A percentile compares a stretch with the other conserved stretches of the same genome.
Conservation (phyloP, 2,797 vertebrate species). For the Mormyrops boulengeri region DNA sequence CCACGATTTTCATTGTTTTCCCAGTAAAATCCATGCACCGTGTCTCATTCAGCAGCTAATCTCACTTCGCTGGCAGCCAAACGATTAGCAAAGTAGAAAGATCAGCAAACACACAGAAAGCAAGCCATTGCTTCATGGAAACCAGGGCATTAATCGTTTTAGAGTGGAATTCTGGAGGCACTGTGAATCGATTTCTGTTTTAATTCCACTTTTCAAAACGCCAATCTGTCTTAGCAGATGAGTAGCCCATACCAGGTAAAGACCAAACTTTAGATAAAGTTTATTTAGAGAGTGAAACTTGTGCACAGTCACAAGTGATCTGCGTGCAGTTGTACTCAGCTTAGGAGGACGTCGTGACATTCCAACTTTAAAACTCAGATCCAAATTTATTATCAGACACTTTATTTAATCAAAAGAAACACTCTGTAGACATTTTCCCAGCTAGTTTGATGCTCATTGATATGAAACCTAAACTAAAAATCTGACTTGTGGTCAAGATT, state of each 20-base stretch:
- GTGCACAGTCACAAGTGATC: neutral
- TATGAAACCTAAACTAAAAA: neutral
- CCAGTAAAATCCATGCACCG: neutral
- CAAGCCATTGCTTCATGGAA: slow-evolving; percentile 36
- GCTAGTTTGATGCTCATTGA: neutral
- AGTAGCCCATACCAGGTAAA: neutral
- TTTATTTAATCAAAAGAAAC: neutral
- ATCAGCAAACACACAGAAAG: slow-evolving; percentile 5
- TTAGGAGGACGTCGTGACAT: neutral
- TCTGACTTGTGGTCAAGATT: neutral
- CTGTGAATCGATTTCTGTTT: neutral
- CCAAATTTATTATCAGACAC: neutral
- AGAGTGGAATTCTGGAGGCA: neutral
- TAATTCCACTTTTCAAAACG: neutral
- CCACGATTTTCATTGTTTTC: neutral
- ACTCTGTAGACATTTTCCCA: neutral
- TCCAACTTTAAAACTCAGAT: neutral
- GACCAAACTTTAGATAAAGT: neutral
- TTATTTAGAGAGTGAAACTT: neutral
- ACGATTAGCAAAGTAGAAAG: neutral
- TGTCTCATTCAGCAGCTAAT: neutral
- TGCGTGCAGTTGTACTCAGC: neutral
- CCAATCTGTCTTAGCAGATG: neutral
- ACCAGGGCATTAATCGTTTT: slow-evolving; percentile 5
- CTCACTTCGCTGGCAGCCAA: neutral